A percentile compares a stretch with the other conserved stretches of the same genome.
Conservation (phyloP, 2,113 vertebrate genomes). For the Damaliscus lunatus region DNA sequence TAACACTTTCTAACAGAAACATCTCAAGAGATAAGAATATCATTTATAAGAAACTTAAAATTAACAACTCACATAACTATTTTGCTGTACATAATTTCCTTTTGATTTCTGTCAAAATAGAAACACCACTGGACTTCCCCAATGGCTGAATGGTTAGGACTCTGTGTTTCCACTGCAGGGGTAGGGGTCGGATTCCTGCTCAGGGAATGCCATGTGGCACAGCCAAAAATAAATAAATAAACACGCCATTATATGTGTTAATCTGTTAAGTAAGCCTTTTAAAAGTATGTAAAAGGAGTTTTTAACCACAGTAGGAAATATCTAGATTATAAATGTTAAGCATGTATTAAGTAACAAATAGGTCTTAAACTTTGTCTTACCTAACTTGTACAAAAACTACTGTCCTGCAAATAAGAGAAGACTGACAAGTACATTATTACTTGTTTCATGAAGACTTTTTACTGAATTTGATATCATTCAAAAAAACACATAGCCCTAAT, state of each 20-base stretch:
- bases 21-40: neutral
- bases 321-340: neutral
- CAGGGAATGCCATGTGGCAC: neutral
- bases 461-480: conserved; percentile 52
- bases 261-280: neutral
- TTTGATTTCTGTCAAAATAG: neutral
- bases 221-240: neutral
- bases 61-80: neutral
- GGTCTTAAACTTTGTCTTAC: neutral
- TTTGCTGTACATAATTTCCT: neutral
- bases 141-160: neutral
- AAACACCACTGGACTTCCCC: neutral
- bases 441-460: conserved; percentile 70
- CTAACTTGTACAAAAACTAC: conserved; percentile 35
- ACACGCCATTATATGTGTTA: neutral
- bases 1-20: neutral
- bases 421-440: conserved; percentile 50
- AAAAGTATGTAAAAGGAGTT: neutral
- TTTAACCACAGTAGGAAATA: neutral
- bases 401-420: conserved; percentile 37
- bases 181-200: neutral
- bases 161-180: neutral
- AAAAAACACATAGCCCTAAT: conserved; percentile 32
- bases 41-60: neutral
- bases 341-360: conserved; percentile 37